phyloP scores from a whole-genome alignment of 2,113 vertebrate species.

The Ursus arctos region DNA sequence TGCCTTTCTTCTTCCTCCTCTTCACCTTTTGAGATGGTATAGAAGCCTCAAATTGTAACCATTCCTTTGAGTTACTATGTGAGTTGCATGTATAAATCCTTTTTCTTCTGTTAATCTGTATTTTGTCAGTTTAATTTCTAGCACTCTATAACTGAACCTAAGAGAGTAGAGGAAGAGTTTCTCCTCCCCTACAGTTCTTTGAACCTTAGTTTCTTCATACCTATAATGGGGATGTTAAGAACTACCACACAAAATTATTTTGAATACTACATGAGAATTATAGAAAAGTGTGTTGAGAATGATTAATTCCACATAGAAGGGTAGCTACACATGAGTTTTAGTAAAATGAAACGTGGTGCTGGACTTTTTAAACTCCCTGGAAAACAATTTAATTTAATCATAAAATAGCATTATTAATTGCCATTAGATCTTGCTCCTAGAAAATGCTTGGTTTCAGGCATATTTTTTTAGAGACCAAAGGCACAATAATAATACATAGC shows the following conservation, averaged over 20 bases:
- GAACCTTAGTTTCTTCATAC: not conserved
- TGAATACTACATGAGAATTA: not conserved
- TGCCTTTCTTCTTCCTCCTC: no score
- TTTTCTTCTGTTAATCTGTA: not conserved
- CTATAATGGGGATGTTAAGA: conserved; percentile 6
- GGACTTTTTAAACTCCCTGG: not conserved
- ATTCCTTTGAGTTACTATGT: not conserved
- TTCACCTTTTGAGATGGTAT: no score
- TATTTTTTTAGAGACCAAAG: not conserved
- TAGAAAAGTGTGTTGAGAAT: not conserved
- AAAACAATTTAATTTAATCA: conserved; percentile 39
- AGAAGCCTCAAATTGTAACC: no score
- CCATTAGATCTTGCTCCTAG: not conserved
- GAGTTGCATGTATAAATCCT: not conserved
- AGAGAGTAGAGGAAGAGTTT: not conserved
- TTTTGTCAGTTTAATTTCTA: not conserved
- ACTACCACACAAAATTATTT: conserved; percentile 19
- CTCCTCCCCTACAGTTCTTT: not conserved
- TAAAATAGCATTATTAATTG: conserved; percentile 41
- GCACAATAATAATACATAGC: not conserved
- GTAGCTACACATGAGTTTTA: conserved; percentile 23
- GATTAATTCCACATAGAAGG: not conserved
- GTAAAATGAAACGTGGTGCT: not conserved
- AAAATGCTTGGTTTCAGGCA: not conserved
- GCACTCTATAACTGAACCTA: not conserved